These are phyloP conservation scores for Cecidostiba fungosa DNA, from an alignment of 2,888 invertebrate genomes.

Conservation along the genomic window DNA sequence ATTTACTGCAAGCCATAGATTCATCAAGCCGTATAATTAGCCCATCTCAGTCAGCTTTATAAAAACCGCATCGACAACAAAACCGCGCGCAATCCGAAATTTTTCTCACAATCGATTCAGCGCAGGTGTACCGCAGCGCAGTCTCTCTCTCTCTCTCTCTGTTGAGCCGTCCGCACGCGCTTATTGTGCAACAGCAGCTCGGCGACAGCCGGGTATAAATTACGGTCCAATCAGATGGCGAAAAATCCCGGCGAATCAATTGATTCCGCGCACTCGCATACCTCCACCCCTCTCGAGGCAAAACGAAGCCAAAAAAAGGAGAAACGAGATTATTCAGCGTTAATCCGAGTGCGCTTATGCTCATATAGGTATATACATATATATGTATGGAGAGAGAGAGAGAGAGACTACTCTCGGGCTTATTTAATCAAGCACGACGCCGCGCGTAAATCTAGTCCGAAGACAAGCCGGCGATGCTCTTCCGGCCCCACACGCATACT, in stretches of 20 bases:
- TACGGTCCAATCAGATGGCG: conserved; percentile 44
- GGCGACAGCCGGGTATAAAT: conserved; percentile 40
- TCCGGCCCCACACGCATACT: conserved; percentile 1
- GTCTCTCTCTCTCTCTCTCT: not conserved
- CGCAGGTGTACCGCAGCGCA: not conserved
- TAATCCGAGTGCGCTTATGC: conserved; percentile 18
- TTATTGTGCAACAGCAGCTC: conserved; percentile 31
- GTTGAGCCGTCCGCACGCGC: not conserved
- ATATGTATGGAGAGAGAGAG: not conserved
- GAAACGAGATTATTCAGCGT: conserved; percentile 32
- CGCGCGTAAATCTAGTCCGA: conserved; percentile 53
- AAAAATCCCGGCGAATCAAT: conserved; percentile 51
- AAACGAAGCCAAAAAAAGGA: not conserved
- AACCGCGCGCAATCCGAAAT: not conserved
- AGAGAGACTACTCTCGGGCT: not conserved
- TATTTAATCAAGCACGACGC: conserved; percentile 41
- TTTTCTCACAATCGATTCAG: conserved; percentile 30
- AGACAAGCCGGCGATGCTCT: conserved; percentile 36
- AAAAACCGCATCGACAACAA: not conserved
- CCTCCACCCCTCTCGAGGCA: conserved; percentile 10
- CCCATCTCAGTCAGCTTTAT: not conserved
- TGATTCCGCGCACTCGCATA: conserved; percentile 25
- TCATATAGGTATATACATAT: not conserved
- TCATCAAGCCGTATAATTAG: not conserved
- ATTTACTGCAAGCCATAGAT: not conserved